Evolutionary conservation across 2,888 invertebrate genomes (phyloP).

Genomic region (Diploptera punctata): DNA sequence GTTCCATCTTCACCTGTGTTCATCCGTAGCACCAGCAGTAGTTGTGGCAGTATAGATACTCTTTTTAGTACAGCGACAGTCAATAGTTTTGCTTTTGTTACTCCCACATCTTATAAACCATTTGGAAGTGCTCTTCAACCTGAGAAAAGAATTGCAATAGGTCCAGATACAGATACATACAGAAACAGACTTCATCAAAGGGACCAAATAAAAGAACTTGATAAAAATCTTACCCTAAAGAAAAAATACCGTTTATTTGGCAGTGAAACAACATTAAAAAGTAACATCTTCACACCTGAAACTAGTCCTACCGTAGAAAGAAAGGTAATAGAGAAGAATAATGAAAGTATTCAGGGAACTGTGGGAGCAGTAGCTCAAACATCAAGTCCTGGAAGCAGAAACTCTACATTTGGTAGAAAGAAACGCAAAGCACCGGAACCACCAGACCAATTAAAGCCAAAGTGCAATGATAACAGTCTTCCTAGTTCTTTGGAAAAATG

Average conservation of each 20-base stretch:
- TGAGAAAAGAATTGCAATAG: constrained; percentile 58
- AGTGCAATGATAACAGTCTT: constrained; percentile 45
- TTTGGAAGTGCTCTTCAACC: constrained; percentile 53
- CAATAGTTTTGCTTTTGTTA: constrained; percentile 73
- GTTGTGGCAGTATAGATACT: constrained; percentile 69
- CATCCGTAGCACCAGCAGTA: constrained; percentile 54
- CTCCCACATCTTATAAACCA: constrained; percentile 61
- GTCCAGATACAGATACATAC: constrained; percentile 69
- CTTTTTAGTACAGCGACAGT: constrained; percentile 75
- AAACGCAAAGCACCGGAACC: constrained; percentile 47
- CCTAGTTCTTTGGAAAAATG: constrained; percentile 43
- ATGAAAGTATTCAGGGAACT: constrained; percentile 14
- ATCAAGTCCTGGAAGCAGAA: constrained; percentile 43
- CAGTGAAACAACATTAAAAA: constrained; percentile 45
- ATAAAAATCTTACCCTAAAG: constrained; percentile 66
- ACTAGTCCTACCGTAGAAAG: constrained; percentile 30
- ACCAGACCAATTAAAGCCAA: constrained; percentile 47
- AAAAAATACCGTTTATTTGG: constrained; percentile 69
- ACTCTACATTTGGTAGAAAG: constrained; percentile 43
- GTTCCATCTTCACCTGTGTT: constrained; percentile 43
- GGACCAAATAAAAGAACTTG: constrained; percentile 63
- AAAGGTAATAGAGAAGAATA: constrained; percentile 16
- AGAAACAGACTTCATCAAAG: constrained; percentile 65
- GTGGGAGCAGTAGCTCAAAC: constrained; percentile 47
- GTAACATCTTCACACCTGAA: constrained; percentile 25